Evolutionary conservation across 2,797 vertebrate species (phyloP), one percentile per base, ranked within the genome.

Genomic region (Galago senegalensis): DNA sequence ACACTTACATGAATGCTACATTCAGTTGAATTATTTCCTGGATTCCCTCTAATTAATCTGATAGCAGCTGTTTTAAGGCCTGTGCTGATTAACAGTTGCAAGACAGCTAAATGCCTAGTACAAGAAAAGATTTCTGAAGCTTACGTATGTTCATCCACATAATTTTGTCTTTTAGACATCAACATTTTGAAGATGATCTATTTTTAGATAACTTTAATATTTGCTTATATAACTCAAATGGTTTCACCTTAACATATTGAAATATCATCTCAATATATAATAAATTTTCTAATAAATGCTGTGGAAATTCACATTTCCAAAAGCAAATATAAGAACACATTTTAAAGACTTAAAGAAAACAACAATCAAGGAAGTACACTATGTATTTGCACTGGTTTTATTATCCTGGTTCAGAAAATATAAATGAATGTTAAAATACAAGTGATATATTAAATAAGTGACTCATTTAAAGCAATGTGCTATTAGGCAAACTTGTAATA

Each of bases 21-120:
- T 94, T 98, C 94, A 96, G 70, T 72, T 98, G 98, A 98, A 98
- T 98, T 97, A 98, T 98, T 98, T 98, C 97, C 96, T 96, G 96
- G 97, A 97, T 98, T 98, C 97, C 97, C 76, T 97, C 96, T 97
- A 98, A 98, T 96, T 97, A 95, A 95, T 95, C 88, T 95, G 96
- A 98, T 98, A 98, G 97, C 96, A 98, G 97, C 93, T 98, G 97
- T 95, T 98, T 98, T 98, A 97, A 98, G 95, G 94, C 96, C 82
- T 94, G 94, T 96, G 88, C 67, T 96, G 96, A 98, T 98, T 97
- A 97, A 97, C 97, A 98, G 94, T 95, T 97, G 83, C 83, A 98
- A 97, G 96, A 97, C 95, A 98, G 94, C 87, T 97, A 97, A 98
- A 97, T 96, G 96, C 87, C 96, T 97, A 81, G 92, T 92, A 95